Conservation (phyloP, 2,113 vertebrate species). For the Notarius quadriscutis region DNA sequence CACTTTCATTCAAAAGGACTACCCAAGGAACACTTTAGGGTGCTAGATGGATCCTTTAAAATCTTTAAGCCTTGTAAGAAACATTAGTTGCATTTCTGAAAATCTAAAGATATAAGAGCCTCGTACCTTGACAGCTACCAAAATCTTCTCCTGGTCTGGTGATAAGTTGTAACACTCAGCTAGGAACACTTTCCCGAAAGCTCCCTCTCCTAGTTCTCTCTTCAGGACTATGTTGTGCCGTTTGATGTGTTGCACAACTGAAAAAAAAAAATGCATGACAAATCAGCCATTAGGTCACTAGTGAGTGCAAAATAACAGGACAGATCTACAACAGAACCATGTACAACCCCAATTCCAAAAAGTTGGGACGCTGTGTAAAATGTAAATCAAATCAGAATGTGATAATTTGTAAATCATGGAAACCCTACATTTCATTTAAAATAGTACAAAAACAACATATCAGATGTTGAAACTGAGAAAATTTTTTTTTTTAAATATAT, state of each 20-base stretch:
- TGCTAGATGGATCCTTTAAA: not conserved
- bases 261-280: slow-evolving; percentile 50
- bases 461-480: too few species aligned
- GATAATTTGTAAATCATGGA: too few species aligned
- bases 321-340: not conserved
- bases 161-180: slow-evolving; percentile 96
- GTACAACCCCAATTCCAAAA: not conserved
- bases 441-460: too few species aligned
- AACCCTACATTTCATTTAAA: too few species aligned
- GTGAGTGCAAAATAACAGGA: not conserved
- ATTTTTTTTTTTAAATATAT: too few species aligned
- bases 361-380: too few species aligned
- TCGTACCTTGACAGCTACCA: slow-evolving; percentile 96
- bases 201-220: slow-evolving; percentile 95
- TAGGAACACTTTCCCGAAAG: slow-evolving; percentile 97
- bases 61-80: not conserved
- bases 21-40: not conserved
- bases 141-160: slow-evolving; percentile 93
- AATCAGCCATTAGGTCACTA: slow-evolving; percentile 12
- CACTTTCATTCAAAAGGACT: not conserved
- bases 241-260: slow-evolving; percentile 98
- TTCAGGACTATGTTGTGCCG: slow-evolving; percentile 96
- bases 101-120: not conserved
- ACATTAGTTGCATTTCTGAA: not conserved
- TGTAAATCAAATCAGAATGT: too few species aligned